Base-by-base conservation (phyloP, 1,140 invertebrate genomes). In the Neodiprion virginianus region DNA sequence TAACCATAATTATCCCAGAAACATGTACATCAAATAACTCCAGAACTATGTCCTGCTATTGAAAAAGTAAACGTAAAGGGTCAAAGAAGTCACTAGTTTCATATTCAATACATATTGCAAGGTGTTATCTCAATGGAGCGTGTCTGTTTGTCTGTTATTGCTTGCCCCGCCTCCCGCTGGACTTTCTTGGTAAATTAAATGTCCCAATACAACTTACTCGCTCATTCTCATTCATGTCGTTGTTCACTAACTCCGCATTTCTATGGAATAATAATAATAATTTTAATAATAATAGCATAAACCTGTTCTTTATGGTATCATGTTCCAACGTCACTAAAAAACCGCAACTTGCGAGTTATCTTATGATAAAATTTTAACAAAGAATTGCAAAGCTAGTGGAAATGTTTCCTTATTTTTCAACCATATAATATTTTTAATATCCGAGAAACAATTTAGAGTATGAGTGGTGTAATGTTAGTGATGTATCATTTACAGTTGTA, bases 181-280 rank as follows among this genome's bases (percentile, higher is more conserved):
- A 89, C 87, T 88, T 88, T 89, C 82, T 88, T 88, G 88, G 88
- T 89, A 89, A 89, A 89, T 88, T 87, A 80, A 87, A 85, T 84
- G 82, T 87, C 84, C 86, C 84, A 86, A 88, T 88, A 84, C 81
- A 79, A 71, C 82, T 69, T 79, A 79, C 53, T 61, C 53, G 53
- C 53, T 61, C 53, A 61, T 61, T 17, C 53, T 61, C 53, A 61
- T 14, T 17, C 11, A 61, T 17, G 8, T 17, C 53, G 53, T 17
- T 61, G n/a, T 17, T 61, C 53, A 61, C 53, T 12, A 40, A 2
- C 28, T 5, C 28, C 28, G 28, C 28, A 40, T 40, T 40, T 40
- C 28, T 40, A 40, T 40, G 28, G 5, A 40, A 40, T 40, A 40
- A 40, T 40, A 40, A 40, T 40, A 40, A 40, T 40, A 40, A 40